phyloP scores from a whole-genome alignment of 2,888 invertebrate genomes.

The Meteorus cinctellus region DNA sequence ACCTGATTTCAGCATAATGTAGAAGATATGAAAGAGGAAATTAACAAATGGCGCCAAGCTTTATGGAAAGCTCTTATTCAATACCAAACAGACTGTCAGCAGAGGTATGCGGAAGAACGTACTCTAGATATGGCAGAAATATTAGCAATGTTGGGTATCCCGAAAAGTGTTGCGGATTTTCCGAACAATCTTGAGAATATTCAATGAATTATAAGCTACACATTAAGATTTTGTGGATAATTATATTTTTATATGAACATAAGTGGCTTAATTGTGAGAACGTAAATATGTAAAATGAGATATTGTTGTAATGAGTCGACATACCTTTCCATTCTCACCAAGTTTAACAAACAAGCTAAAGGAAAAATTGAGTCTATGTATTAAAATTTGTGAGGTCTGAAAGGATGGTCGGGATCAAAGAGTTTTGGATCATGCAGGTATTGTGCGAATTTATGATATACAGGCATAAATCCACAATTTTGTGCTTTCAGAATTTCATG shows the following conservation, averaged over 20 bases:
- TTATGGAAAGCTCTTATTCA: constrained; percentile 76
- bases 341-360: background rate
- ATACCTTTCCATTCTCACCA: constrained; percentile 27
- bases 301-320: constrained; percentile 42
- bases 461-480: constrained; percentile 84
- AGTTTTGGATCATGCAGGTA: constrained; percentile 92
- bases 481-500: constrained; percentile 85
- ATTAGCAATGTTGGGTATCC: constrained; percentile 74
- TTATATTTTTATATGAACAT: background rate
- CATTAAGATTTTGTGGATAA: background rate
- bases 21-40: constrained; percentile 74
- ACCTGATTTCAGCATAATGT: constrained; percentile 73
- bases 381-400: constrained; percentile 86
- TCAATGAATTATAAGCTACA: constrained; percentile 6
- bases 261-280: background rate
- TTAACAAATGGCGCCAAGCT: constrained; percentile 76
- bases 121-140: constrained; percentile 73
- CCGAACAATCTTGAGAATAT: constrained; percentile 79
- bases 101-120: constrained; percentile 73
- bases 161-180: constrained; percentile 74
- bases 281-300: constrained; percentile 34
- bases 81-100: constrained; percentile 74
- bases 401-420: constrained; percentile 90
- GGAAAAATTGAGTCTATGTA: background rate
- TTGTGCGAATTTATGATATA: constrained; percentile 84